Percentiles rank a stretch among this genome's conserved stretches.
These are phyloP conservation scores for Electrona antarctica DNA, from an alignment of 2,113 vertebrate genomes.

Conservation along the genomic window DNA sequence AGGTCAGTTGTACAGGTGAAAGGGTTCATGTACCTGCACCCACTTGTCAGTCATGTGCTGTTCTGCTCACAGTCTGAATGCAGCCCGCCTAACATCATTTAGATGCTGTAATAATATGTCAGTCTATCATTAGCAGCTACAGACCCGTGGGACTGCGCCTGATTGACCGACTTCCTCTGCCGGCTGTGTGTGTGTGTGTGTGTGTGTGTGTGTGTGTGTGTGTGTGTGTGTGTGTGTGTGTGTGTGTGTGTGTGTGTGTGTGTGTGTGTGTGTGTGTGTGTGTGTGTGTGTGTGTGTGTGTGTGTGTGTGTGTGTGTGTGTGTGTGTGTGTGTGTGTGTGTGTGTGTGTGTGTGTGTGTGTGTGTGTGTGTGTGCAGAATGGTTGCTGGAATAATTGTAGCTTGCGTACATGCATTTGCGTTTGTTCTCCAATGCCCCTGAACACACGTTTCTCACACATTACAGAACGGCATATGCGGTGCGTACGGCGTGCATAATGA, in stretches of 20 bases:
- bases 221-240: not conserved
- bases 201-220: not conserved
- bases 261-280: too few relatives aligned
- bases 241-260: too few relatives aligned
- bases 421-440: slow-evolving; percentile 1
- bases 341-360: not conserved
- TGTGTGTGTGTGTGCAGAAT: too few relatives aligned
- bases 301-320: not conserved
- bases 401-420: slow-evolving; percentile 12
- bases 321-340: not conserved
- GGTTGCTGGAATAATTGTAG: slow-evolving; percentile 26
- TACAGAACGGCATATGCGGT: too few relatives aligned
- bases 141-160: slow-evolving; percentile 46
- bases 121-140: slow-evolving; percentile 65
- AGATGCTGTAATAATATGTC: slow-evolving; percentile 69
- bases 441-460: too few relatives aligned
- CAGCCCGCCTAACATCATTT: slow-evolving; percentile 57
- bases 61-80: slow-evolving; percentile 47
- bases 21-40: slow-evolving; percentile 52
- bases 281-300: not conserved
- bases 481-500: too few relatives aligned
- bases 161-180: slow-evolving; percentile 45
- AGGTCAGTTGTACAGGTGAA: slow-evolving; percentile 37
- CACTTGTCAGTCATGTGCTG: slow-evolving; percentile 58
- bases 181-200: slow-evolving; percentile 5